These are phyloP conservation scores for Colinus virginianus DNA, from an alignment of 2,113 vertebrate species.

Conservation along the genomic window DNA sequence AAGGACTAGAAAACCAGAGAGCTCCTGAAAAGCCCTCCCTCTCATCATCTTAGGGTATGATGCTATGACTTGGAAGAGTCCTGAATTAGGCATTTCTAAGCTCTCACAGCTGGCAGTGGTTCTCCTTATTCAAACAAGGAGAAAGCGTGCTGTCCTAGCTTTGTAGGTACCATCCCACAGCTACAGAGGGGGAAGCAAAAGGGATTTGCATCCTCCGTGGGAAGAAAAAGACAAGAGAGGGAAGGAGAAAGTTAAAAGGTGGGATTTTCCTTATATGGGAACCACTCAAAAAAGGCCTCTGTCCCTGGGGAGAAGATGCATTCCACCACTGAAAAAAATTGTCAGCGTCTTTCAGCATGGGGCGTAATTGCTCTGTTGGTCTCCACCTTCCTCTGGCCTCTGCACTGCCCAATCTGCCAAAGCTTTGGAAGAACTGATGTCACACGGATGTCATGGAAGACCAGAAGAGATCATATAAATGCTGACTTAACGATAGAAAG, in stretches of 20 bases:
- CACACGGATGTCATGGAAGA: accelerated
- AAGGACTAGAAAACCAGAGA: not conserved
- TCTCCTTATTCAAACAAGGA: not conserved
- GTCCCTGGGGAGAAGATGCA: not conserved
- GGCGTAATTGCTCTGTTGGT: not conserved
- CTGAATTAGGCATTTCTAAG: not conserved
- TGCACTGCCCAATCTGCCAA: not conserved
- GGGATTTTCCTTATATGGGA: slow-evolving; percentile 45
- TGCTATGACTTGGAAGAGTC: accelerated
- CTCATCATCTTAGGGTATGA: not conserved
- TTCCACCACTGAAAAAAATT: not conserved
- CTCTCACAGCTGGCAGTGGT: not conserved
- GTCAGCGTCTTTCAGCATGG: not conserved
- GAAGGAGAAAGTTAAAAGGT: slow-evolving; percentile 8
- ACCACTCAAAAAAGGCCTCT: slow-evolving; percentile 9
- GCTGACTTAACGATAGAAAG: not conserved
- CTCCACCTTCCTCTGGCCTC: not conserved
- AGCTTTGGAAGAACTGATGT: not conserved
- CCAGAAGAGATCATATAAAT: accelerated
- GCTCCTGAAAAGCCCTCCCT: not conserved
- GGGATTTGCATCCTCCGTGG: not conserved
- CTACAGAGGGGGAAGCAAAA: not conserved
- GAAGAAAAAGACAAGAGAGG: not conserved
- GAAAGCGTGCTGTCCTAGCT: not conserved
- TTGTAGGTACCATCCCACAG: not conserved